These are phyloP conservation scores for Sebastes minor DNA, from an alignment of 2,797 vertebrate genomes.

Conservation along the genomic window DNA sequence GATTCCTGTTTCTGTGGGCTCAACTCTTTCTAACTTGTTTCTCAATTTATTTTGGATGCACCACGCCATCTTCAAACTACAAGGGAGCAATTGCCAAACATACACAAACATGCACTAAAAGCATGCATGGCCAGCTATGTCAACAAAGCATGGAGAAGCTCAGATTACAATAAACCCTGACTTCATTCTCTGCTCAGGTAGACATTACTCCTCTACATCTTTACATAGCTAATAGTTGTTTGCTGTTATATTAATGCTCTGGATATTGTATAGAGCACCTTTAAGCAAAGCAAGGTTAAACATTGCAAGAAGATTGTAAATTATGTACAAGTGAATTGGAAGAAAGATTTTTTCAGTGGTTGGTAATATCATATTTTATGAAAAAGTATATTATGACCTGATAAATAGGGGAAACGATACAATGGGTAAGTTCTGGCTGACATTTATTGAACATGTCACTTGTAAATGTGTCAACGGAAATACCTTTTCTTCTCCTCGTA, in stretches of 20 bases:
- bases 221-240: background rate
- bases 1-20: background rate
- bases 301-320: background rate
- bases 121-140: background rate
- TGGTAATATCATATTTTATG: background rate
- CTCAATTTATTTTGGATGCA: background rate
- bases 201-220: background rate
- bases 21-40: background rate
- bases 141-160: background rate
- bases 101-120: no score
- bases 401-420: background rate
- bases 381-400: background rate
- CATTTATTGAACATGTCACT: conserved; percentile 15
- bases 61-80: background rate
- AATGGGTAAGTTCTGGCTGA: background rate
- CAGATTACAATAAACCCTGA: background rate
- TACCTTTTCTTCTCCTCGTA: background rate
- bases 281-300: background rate
- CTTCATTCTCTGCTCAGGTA: background rate
- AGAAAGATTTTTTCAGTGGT: background rate
- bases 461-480: background rate
- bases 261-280: background rate
- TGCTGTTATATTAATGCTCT: background rate
- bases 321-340: background rate
- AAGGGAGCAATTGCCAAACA: background rate